Evolutionary conservation across 1,140 invertebrate species (phyloP).

Genomic region (Drosophila orena): DNA sequence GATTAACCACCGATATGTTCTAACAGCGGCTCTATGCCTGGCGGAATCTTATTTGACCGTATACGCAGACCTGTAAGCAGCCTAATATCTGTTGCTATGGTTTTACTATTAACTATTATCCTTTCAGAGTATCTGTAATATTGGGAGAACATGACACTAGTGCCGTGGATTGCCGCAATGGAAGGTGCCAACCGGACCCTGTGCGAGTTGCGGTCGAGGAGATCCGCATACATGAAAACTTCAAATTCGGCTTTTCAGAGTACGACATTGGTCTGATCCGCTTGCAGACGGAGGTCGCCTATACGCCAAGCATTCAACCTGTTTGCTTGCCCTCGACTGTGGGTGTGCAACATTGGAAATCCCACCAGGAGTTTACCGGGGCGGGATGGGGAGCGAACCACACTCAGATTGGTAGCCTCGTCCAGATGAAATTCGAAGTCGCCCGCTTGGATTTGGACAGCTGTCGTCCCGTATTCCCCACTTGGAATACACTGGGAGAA

Average conservation of each 20-base stretch:
- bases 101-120: neutral
- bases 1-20: neutral
- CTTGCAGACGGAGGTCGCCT: conserved; percentile 80
- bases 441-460: neutral
- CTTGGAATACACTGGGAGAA: conserved; percentile 63
- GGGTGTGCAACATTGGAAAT: conserved; percentile 15
- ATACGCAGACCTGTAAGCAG: neutral
- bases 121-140: conserved; percentile 77
- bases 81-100: neutral
- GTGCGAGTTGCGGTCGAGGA: conserved; percentile 58
- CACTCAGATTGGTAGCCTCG: conserved; percentile 58
- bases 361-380: conserved; percentile 85
- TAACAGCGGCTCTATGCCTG: neutral
- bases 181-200: too few species aligned
- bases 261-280: conserved; percentile 86
- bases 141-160: conserved; percentile 86
- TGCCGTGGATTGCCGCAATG: conserved; percentile 84
- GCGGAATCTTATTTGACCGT: too few species aligned
- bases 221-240: conserved; percentile 75
- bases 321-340: conserved; percentile 86
- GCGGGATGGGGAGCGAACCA: conserved; percentile 89
- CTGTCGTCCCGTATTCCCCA: conserved; percentile 34
- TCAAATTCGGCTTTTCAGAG: too few species aligned
- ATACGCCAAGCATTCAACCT: conserved; percentile 86
- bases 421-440: conserved; percentile 59